Percentiles rank a stretch among this genome's conserved stretches.
Evolutionary conservation across 2,888 invertebrate genomes (phyloP).

Genomic region (Chrysina gloriosa): DNA sequence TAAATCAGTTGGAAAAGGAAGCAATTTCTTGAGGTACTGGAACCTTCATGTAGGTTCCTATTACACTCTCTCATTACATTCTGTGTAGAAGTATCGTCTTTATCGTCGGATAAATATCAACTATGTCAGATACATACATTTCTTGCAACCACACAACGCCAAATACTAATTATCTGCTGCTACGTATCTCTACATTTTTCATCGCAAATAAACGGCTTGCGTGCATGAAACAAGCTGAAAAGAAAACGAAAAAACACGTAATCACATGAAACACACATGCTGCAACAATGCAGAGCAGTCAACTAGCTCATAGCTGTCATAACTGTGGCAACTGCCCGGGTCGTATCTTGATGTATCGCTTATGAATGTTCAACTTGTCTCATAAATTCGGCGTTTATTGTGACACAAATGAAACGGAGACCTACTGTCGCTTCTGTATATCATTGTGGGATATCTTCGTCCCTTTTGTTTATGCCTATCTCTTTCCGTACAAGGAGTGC

Average conservation of each 20-base stretch:
- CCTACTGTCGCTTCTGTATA: slow-evolving; percentile 24
- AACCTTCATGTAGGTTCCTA: too few species aligned
- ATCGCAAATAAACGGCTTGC: slow-evolving; percentile 6
- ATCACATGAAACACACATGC: slow-evolving; percentile 21
- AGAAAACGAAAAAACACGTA: slow-evolving; percentile 12
- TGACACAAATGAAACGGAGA: slow-evolving; percentile 43
- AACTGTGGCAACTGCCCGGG: slow-evolving; percentile 42
- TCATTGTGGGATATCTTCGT: slow-evolving; percentile 29
- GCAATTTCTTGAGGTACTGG: too few species aligned
- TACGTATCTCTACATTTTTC: not conserved
- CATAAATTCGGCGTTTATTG: slow-evolving; percentile 47
- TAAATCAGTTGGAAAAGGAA: too few species aligned
- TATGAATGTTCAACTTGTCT: slow-evolving; percentile 42
- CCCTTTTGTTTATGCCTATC: slow-evolving; percentile 22
- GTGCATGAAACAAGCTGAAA: slow-evolving; percentile 8
- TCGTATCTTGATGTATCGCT: slow-evolving; percentile 44
- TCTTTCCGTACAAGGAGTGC: slow-evolving; percentile 8
- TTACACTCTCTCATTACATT: too few species aligned
- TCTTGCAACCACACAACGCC: not conserved
- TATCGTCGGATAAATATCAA: too few species aligned
- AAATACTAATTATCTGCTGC: not conserved
- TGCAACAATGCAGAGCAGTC: slow-evolving; percentile 25
- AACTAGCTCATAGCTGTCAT: slow-evolving; percentile 27
- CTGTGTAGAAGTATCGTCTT: too few species aligned
- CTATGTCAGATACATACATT: not conserved